phyloP scores from a whole-genome alignment of 2,113 vertebrate genomes.

The Phaethornis superciliosus region DNA sequence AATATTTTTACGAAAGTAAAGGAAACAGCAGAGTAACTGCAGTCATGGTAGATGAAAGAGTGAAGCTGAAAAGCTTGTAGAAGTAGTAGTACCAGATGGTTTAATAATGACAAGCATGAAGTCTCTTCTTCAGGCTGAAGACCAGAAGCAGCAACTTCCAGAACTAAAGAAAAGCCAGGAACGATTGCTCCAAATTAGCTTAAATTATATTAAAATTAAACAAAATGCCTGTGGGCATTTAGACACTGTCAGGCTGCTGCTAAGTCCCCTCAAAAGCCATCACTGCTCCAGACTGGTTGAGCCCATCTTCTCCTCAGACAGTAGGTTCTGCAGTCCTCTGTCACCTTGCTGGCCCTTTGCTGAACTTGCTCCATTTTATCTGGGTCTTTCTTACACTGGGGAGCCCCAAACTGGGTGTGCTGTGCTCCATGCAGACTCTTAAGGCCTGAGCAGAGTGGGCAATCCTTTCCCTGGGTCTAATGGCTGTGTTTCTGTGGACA shows the following conservation, averaged over 20 bases:
- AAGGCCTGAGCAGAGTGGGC: background rate
- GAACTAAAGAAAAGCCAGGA: background rate
- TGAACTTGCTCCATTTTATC: background rate
- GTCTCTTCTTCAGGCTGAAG: background rate
- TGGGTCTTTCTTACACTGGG: background rate
- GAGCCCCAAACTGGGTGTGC: background rate
- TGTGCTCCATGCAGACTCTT: background rate
- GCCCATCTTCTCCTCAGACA: background rate
- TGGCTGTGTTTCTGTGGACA: background rate
- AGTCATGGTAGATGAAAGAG: background rate
- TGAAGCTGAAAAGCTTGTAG: background rate
- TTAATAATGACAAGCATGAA: background rate
- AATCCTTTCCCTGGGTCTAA: background rate
- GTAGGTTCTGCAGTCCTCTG: background rate
- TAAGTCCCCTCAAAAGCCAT: background rate
- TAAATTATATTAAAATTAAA: background rate
- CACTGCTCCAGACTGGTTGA: rapidly evolving
- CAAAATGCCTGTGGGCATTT: background rate
- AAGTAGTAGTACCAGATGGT: background rate
- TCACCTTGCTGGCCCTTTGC: background rate
- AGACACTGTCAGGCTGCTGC: background rate
- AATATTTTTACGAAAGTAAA: background rate
- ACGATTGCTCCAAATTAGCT: background rate
- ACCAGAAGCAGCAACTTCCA: background rate
- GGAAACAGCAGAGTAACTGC: background rate